These are phyloP conservation scores for Epizoanthus stellaris DNA, from an alignment of 92 coral and sea anemone genomes.

Conservation along the genomic window DNA sequence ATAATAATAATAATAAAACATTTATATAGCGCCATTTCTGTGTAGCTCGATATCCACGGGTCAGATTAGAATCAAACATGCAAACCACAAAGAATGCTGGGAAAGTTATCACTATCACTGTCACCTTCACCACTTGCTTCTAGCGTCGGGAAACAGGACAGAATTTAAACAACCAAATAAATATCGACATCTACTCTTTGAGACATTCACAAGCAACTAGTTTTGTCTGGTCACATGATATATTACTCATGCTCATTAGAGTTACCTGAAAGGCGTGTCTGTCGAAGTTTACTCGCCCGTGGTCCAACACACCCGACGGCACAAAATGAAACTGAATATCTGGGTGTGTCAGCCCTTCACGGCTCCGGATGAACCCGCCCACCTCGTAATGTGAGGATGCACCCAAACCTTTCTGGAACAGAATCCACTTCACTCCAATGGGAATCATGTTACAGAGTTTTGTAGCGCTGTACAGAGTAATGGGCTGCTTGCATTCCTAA, in stretches of 20 bases:
- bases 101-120: too few relatives aligned
- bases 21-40: too few relatives aligned
- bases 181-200: not conserved
- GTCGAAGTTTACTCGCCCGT: slow-evolving; percentile 58
- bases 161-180: too few relatives aligned
- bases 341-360: slow-evolving; percentile 70
- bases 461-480: slow-evolving; percentile 75
- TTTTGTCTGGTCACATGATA: not conserved
- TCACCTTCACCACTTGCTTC: too few relatives aligned
- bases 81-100: too few relatives aligned
- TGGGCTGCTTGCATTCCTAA: slow-evolving; percentile 78
- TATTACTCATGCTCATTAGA: not conserved
- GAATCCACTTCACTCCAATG: slow-evolving; percentile 78
- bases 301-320: slow-evolving; percentile 72
- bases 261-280: slow-evolving; percentile 81
- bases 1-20: too few relatives aligned
- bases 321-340: slow-evolving; percentile 81
- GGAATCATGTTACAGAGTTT: slow-evolving; percentile 74
- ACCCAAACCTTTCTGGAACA: slow-evolving; percentile 65
- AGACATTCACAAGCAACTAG: too few relatives aligned
- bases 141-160: too few relatives aligned
- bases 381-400: slow-evolving; percentile 82
- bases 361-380: slow-evolving; percentile 74
- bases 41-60: too few relatives aligned
- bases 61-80: too few relatives aligned